Conservation (phyloP, 2,113 vertebrate species). For the Peromyscus polionotus region DNA sequence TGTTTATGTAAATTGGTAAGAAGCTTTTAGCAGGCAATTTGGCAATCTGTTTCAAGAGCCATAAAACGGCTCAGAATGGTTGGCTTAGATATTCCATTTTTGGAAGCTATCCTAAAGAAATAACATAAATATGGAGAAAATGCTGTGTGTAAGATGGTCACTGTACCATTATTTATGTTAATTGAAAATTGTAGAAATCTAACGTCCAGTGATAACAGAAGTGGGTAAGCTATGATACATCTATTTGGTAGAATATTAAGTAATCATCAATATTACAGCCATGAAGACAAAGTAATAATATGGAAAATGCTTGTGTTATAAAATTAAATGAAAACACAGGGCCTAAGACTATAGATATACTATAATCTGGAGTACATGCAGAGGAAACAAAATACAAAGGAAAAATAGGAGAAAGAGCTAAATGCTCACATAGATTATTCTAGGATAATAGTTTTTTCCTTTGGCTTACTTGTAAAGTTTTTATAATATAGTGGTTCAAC, state of each 20-base stretch:
- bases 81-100: conserved; percentile 58
- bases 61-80: conserved; percentile 65
- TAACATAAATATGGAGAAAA: conserved; percentile 33
- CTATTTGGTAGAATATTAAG: conserved; percentile 64
- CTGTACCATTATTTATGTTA: conserved; percentile 68
- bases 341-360: background rate
- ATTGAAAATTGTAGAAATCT: conserved; percentile 33
- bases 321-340: conserved; percentile 52
- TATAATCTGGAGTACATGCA: background rate
- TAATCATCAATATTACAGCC: conserved; percentile 54
- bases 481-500: background rate
- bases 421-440: background rate
- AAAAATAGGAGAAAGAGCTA: background rate
- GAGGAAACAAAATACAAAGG: conserved; percentile 27
- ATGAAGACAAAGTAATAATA: conserved; percentile 55
- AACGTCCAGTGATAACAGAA: conserved; percentile 10
- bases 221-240: background rate
- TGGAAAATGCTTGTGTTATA: conserved; percentile 31
- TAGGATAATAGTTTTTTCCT: background rate
- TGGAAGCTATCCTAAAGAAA: conserved; percentile 70
- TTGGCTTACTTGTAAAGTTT: background rate
- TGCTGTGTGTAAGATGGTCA: conserved; percentile 44
- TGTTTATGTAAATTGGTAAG: conserved; percentile 72
- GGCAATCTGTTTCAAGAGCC: conserved; percentile 64
- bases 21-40: conserved; percentile 72